Evolutionary conservation across 2,113 vertebrate genomes (phyloP).

Genomic region (Phycodurus eques): DNA sequence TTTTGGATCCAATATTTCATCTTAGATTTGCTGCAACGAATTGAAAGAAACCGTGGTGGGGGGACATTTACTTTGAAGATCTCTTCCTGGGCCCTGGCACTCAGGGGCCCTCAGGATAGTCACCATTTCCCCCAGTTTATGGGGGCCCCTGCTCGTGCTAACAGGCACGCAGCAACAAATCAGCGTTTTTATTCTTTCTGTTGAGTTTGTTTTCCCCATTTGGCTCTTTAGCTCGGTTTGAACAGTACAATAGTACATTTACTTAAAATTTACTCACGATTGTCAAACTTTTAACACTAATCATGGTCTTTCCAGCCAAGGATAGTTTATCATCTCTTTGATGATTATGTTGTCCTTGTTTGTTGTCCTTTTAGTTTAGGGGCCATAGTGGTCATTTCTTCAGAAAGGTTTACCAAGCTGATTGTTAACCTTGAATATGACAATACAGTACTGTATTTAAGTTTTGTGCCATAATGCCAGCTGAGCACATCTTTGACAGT

Average conservation of each 20-base stretch:
- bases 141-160: background rate
- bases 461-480: background rate
- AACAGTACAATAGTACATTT: background rate
- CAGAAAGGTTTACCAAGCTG: background rate
- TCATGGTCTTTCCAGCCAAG: no score
- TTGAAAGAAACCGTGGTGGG: background rate
- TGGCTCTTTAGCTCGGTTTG: background rate
- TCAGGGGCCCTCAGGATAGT: background rate
- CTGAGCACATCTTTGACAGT: conserved; percentile 25
- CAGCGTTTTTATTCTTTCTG: background rate
- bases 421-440: background rate
- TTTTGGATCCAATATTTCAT: background rate
- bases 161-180: background rate
- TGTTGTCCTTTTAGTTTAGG: background rate
- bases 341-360: background rate
- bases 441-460: background rate
- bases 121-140: no score
- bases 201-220: background rate
- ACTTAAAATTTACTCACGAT: background rate
- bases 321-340: background rate
- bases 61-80: background rate
- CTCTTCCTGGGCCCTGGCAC: background rate
- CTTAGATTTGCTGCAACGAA: background rate
- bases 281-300: background rate
- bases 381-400: background rate